phyloP scores from a whole-genome alignment of 2,113 vertebrate genomes.

The Cyprinodon brontotheroides region DNA sequence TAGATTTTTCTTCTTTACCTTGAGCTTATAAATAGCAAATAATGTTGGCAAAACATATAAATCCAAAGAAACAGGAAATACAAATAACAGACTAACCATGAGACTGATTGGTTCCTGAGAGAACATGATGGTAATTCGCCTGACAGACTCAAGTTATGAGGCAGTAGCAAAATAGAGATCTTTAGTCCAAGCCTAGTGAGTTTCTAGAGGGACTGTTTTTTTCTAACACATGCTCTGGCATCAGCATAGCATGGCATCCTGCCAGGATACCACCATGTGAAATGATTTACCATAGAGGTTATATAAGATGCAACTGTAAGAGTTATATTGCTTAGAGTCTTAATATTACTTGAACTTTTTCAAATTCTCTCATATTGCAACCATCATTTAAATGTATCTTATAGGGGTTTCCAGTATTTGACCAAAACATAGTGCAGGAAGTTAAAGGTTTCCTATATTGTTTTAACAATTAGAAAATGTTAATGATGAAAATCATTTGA shows the following conservation, averaged over 20 bases:
- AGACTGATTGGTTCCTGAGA: conserved; percentile 34
- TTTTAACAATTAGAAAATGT: not conserved
- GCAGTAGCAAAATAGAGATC: conserved; percentile 42
- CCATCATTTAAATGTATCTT: not conserved
- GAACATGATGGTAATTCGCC: conserved; percentile 42
- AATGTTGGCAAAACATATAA: conserved; percentile 5
- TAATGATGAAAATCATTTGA: not conserved
- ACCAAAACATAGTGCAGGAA: not conserved
- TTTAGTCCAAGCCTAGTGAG: conserved; percentile 48
- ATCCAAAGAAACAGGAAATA: not conserved
- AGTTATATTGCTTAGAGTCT: not conserved
- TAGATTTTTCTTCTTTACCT: conserved; percentile 39
- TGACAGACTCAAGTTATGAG: conserved; percentile 35
- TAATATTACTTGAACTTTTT: not conserved
- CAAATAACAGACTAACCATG: not conserved
- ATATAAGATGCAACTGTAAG: conserved; percentile 57
- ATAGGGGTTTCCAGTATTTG: not conserved
- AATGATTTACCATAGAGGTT: conserved; percentile 68
- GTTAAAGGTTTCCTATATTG: too few relatives aligned
- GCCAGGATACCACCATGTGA: conserved; percentile 73
- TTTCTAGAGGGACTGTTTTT: conserved; percentile 54
- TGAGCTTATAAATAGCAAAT: conserved; percentile 24
- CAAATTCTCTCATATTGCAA: not conserved
- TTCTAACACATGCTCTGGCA: conserved; percentile 75
- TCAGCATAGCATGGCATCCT: conserved; percentile 40